Evolutionary conservation across 1,140 invertebrate genomes (phyloP), one percentile per base, ranked within the genome.

Genomic region (Eriosoma lanigerum): DNA sequence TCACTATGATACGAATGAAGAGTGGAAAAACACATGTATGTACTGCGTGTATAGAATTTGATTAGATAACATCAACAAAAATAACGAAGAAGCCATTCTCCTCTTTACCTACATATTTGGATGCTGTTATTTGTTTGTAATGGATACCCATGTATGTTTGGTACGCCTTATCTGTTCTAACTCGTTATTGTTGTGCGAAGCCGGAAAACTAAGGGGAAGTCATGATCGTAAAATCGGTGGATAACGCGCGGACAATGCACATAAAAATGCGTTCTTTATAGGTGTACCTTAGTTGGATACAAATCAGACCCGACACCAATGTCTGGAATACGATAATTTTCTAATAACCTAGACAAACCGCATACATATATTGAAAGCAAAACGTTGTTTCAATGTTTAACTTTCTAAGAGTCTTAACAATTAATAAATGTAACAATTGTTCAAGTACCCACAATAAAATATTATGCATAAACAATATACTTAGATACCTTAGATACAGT

Each of bases 211-310:
- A 48, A 17, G 17, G 66, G 38, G 44, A 68, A 46, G n/a, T 3
- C 24, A 24, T 32, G 68, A 50, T 72, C 68, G 48, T 72, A 72
- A 72, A 52, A 17, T 32, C 26, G 0, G 46, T 48, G 66, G 44
- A 68, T 68, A 68, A 68, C 21, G n/a, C 44, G 15, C 44, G 66
- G 44, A 68, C 64, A 48, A 68, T 12, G 46, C 46, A 52, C 48
- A 72, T 72, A 72, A 72, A 72, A 50, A 72, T 13, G 1, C 10
- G 68, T 72, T 50, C 48, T 72, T 52, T 72, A 52, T 72, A 54
- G 3, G 3, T 3, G 32, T n/a, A 24, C 24, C 52, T 52, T 52
- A 17, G 9, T 10, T 29, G 21, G 44, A 26, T 68, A 48, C 21
- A 68, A 24, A 68, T 68, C 66, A 21, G 15, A 68, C 38, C 21